Evolutionary conservation across 2,888 invertebrate genomes (phyloP), one percentile per base, ranked within the genome.

Genomic region (Xestia c-nigrum): DNA sequence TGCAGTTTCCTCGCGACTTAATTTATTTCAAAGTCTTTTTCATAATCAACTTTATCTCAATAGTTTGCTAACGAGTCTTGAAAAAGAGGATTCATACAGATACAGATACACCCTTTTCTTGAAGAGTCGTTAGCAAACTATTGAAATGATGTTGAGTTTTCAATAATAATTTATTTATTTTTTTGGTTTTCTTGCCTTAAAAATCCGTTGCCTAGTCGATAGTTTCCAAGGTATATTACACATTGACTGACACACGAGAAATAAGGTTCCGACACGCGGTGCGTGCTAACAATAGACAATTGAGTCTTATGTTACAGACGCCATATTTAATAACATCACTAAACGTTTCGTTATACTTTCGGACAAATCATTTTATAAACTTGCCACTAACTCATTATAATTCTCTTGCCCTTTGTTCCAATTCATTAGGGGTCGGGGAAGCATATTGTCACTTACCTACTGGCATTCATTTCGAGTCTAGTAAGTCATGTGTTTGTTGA

Each of bases 221-320:
- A 55, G 47, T 38, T 57, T 50, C 66, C 66, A 31, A 61, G 81
- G 81, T 14, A 47, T 31, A 31, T 52, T 16, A n/a, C 24, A 40
- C 16, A 59, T 59, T 24, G 46, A 38, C 65, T 24, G 46, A 38
- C 65, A 72, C 61, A 57, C 12, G 21, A 24, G 14, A 66, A 47
- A 10, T 46, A 43, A 47, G 63, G 76, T 76, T 67, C 24, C 50
- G 77, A 78, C 61, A 83, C 21, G 19, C 65, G 64, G 14, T 52
- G 57, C 71, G 73, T 72, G 59, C 75, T 78, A 87, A 85, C 85
- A 87, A 85, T 85, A 85, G 85, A 84, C 81, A 72, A 74, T 84
- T 46, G 61, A 46, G 47, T 78, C 64, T 81, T 67, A 74, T 61
- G 59, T 85, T 75, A 75, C 85, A 74, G 57, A 38, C 16, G 21